phyloP scores from a whole-genome alignment of 2,113 vertebrate genomes.

The Naja naja region DNA sequence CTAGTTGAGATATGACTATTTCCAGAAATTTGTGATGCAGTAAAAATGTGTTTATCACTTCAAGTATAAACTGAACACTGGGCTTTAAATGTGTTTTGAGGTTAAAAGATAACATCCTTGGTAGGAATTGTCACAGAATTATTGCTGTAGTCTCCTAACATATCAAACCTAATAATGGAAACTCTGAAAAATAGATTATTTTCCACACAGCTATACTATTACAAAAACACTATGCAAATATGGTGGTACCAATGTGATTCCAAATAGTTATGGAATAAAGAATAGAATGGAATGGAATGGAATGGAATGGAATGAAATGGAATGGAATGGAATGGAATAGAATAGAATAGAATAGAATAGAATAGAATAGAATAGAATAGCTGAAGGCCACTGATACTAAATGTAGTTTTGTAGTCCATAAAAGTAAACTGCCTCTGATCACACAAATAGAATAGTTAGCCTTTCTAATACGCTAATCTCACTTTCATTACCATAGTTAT shows the following conservation, averaged over 20 bases:
- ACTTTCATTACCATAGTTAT: background rate
- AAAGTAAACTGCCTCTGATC: background rate
- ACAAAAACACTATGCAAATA: background rate
- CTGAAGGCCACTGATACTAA: background rate
- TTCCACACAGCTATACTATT: background rate
- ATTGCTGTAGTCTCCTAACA: background rate
- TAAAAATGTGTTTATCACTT: conserved; percentile 12
- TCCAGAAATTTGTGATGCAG: conserved; percentile 23
- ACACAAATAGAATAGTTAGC: background rate
- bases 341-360: background rate
- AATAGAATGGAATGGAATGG: background rate
- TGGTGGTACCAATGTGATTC: background rate
- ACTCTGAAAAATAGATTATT: conserved; percentile 1
- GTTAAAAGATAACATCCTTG: background rate
- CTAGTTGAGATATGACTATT: conserved; percentile 27
- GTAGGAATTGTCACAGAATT: background rate
- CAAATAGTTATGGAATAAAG: background rate
- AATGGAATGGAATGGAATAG: background rate
- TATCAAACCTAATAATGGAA: background rate
- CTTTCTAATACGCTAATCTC: background rate
- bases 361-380: background rate
- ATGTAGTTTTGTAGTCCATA: background rate
- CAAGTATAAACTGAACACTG: conserved; percentile 15
- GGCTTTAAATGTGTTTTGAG: background rate
- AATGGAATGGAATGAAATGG: too few species aligned